Evolutionary conservation across 2,113 vertebrate genomes (phyloP), one percentile per base, ranked within the genome.

Genomic region (Pterocles burchelli): DNA sequence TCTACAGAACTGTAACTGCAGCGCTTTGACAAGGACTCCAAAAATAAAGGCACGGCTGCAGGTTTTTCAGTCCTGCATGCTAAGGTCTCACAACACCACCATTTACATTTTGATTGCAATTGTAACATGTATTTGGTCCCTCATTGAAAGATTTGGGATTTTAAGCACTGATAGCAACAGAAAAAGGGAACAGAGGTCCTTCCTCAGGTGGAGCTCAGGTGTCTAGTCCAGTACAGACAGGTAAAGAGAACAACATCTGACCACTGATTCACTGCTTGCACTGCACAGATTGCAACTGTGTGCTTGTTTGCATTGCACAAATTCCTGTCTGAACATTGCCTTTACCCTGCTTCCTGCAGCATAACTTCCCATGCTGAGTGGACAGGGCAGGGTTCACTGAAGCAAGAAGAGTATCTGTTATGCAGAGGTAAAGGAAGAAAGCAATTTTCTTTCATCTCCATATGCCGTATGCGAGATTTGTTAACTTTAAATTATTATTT

Each of bases 401-500:
- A 87, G 62, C 0, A 0, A 68, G 52, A 78, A 74, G 65, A 48
- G n/a, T 59, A 67, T 63, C 63, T 88, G 31, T 71, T 59, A 93
- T 34, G 52, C 74, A 63, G 66, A 88, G 36, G 58, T 65, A 75
- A 75, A 93, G 74, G 25, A 91, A 94, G 73, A 68, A 66, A 87
- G 70, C 34, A 74, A 87, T 75, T 71, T 59, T 65, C 78, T 82
- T 89, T 72, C 49, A 85, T 82, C 74, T 90, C 66, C 34, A 73
- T 76, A 7, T 28, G 24, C 45, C 85, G 52, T 26, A 85, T 28
- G 38, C 0, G 0, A 72, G 74, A 85, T 85, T 78, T 63, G 54
- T 59, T 89, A 66, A 57, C 52, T 95, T 78, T 16, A 61, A 70
- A 58, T 76, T 81, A 91, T 76, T 91, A 90, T 76, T 94, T 89